Percentiles rank a stretch among this genome's conserved stretches.
Evolutionary conservation across 2,888 invertebrate species (phyloP).

Genomic region (Trichogramma evanescens): DNA sequence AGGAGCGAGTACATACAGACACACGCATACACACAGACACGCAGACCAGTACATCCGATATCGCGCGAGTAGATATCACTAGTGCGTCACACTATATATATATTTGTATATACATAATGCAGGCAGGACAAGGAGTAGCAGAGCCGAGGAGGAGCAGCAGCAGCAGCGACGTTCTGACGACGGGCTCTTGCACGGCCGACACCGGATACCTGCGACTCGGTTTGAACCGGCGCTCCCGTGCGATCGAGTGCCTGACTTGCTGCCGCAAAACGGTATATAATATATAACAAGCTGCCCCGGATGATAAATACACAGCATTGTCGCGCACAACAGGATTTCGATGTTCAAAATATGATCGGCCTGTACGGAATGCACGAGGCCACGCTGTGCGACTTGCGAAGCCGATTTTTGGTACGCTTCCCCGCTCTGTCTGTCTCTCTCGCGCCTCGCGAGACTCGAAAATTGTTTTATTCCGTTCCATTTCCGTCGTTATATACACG

Average conservation of each 20-base stretch:
- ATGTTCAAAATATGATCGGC: slow-evolving; percentile 53
- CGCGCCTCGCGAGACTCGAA: background rate
- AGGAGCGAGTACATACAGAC: too few species aligned
- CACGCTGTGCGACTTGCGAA: slow-evolving; percentile 60
- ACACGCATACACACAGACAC: too few species aligned
- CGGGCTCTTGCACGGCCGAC: slow-evolving; percentile 50
- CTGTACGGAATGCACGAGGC: slow-evolving; percentile 70
- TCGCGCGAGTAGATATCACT: too few species aligned
- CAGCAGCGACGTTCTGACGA: slow-evolving; percentile 53
- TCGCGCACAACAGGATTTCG: slow-evolving; percentile 48
- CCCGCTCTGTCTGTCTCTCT: background rate
- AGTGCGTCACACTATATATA: background rate
- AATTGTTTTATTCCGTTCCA: background rate
- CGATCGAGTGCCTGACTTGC: slow-evolving; percentile 57
- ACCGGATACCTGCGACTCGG: slow-evolving; percentile 58
- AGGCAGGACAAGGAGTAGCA: too few species aligned
- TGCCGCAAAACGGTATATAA: slow-evolving; percentile 48
- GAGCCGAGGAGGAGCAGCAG: slow-evolving; percentile 29
- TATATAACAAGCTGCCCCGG: too few species aligned
- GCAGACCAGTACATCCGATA: too few species aligned
- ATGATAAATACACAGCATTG: too few species aligned
- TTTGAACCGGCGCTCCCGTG: slow-evolving; percentile 50
- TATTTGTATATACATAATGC: slow-evolving; percentile 2
- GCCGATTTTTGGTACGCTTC: slow-evolving; percentile 52
- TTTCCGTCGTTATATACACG: background rate